These are phyloP conservation scores for Empidonax traillii DNA, from an alignment of 2,113 vertebrate species.

Conservation along the genomic window DNA sequence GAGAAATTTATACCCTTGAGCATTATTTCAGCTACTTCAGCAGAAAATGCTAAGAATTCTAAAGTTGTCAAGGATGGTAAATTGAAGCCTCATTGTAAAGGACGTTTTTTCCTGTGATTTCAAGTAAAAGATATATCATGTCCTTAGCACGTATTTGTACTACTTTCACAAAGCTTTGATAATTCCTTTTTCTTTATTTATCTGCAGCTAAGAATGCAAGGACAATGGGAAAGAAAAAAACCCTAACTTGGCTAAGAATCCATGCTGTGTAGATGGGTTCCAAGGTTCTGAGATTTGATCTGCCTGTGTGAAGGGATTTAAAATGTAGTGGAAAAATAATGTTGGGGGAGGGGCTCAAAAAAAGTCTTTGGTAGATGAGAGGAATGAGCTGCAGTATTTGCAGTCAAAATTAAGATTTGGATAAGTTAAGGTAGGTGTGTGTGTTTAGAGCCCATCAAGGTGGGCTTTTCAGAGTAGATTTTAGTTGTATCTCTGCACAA, in stretches of 20 bases:
- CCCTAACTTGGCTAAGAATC: background rate
- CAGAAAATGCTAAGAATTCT: background rate
- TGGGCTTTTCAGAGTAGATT: background rate
- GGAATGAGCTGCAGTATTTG: background rate
- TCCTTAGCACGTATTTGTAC: background rate
- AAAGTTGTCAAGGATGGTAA: background rate
- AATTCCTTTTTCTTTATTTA: background rate
- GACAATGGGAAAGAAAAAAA: background rate
- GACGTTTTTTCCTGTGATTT: background rate
- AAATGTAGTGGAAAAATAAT: background rate
- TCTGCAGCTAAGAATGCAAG: background rate
- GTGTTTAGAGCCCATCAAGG: background rate
- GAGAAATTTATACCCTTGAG: background rate
- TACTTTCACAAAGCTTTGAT: background rate
- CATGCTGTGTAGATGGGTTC: background rate
- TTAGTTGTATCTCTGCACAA: background rate
- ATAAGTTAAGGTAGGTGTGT: background rate
- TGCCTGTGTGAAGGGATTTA: background rate
- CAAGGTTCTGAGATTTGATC: background rate
- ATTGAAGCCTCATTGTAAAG: background rate
- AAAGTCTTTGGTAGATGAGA: background rate
- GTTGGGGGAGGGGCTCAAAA: background rate
- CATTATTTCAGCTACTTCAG: background rate
- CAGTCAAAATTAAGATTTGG: background rate
- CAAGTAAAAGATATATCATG: background rate